Conservation (phyloP, 2,888 invertebrate species). For the Nemurella pictetii region DNA sequence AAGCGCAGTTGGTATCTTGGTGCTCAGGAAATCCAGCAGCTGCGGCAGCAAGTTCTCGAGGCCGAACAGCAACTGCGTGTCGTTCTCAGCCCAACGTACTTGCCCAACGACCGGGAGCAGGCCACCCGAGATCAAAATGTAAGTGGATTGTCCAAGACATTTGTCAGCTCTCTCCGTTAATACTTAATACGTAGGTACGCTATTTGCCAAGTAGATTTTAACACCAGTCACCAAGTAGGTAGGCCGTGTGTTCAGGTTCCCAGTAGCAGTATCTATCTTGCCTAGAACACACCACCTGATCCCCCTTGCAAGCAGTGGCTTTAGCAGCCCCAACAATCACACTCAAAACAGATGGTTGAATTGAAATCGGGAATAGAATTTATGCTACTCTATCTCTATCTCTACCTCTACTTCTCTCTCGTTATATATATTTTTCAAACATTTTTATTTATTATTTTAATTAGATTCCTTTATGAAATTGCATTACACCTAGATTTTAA, state of each 20-base stretch:
- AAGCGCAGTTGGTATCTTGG: not conserved
- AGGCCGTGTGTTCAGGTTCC: not conserved
- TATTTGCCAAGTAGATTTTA: not conserved
- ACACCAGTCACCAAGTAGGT: not conserved
- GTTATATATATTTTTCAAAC: too few species aligned
- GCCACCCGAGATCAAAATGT: conserved; percentile 87
- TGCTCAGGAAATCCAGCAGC: conserved; percentile 73
- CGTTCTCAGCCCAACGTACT: conserved; percentile 80
- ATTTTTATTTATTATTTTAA: too few species aligned
- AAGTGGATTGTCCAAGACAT: conserved; percentile 53
- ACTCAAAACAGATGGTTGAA: too few species aligned
- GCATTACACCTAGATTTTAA: too few species aligned
- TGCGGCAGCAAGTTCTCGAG: conserved; percentile 81
- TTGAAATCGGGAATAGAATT: too few species aligned
- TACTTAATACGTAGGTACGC: not conserved
- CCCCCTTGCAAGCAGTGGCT: not conserved
- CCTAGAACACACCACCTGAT: not conserved
- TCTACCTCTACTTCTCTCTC: too few species aligned
- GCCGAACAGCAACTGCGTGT: conserved; percentile 86
- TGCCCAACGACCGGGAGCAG: conserved; percentile 79
- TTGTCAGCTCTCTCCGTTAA: not conserved
- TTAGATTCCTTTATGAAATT: too few species aligned
- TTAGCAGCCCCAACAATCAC: too few species aligned
- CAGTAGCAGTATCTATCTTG: too few species aligned
- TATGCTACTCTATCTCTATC: too few species aligned